These are phyloP conservation scores for Tribolium freemani DNA, from an alignment of 2,888 invertebrate species.

Conservation along the genomic window DNA sequence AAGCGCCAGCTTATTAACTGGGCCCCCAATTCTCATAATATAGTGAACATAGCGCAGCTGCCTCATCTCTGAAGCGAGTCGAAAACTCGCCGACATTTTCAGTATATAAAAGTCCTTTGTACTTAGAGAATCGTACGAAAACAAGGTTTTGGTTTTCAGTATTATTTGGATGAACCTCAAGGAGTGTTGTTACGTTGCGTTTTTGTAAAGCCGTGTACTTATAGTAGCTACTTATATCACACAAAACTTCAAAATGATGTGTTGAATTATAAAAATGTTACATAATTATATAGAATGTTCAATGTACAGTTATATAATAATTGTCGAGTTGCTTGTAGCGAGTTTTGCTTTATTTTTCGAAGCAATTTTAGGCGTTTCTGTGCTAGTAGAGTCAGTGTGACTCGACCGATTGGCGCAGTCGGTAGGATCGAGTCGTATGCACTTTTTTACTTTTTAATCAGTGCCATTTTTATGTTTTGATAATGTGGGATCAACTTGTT, in stretches of 20 bases:
- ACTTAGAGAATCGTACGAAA: slow-evolving; percentile 37
- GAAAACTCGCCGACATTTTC: slow-evolving; percentile 36
- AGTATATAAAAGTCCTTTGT: slow-evolving; percentile 32
- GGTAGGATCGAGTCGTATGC: slow-evolving; percentile 11
- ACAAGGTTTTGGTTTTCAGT: slow-evolving; percentile 29
- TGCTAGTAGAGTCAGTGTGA: slow-evolving; percentile 16
- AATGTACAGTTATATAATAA: slow-evolving; percentile 54
- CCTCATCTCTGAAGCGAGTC: slow-evolving; percentile 39
- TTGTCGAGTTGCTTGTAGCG: slow-evolving; percentile 50
- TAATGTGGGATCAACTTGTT: slow-evolving; percentile 35
- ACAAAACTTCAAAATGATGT: slow-evolving; percentile 20
- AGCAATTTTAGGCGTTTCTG: slow-evolving; percentile 24
- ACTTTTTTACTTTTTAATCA: slow-evolving; percentile 17
- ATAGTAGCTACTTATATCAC: slow-evolving; percentile 35
- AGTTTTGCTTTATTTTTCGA: slow-evolving; percentile 33
- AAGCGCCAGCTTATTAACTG: slow-evolving; percentile 79
- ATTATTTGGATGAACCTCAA: slow-evolving; percentile 13
- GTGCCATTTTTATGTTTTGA: slow-evolving; percentile 23
- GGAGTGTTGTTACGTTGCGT: slow-evolving; percentile 15
- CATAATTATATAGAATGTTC: slow-evolving; percentile 49
- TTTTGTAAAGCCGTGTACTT: slow-evolving; percentile 36
- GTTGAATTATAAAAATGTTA: slow-evolving; percentile 44
- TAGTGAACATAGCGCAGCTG: slow-evolving; percentile 42
- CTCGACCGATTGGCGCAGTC: background rate
- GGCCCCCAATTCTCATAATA: slow-evolving; percentile 26